A percentile compares a stretch with the other conserved stretches of the same genome.
These are phyloP conservation scores for Charanyca ferruginea DNA, from an alignment of 2,888 invertebrate genomes.

Conservation along the genomic window DNA sequence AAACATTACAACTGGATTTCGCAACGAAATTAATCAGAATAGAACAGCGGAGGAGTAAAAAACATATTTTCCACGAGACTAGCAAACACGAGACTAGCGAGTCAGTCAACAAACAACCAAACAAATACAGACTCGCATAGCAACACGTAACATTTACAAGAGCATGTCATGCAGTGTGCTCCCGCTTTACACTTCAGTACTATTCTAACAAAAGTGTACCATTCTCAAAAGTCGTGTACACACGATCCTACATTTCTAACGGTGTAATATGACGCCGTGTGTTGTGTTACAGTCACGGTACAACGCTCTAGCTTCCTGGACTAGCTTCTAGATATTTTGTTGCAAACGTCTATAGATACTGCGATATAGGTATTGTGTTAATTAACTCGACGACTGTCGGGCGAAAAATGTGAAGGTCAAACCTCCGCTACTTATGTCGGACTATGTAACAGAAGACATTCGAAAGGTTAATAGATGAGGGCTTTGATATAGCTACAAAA, in stretches of 20 bases:
- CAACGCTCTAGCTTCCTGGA: constrained; percentile 54
- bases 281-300: constrained; percentile 62
- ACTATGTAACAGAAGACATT: too few relatives aligned
- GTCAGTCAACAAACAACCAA: not conserved
- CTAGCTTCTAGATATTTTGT: constrained; percentile 52
- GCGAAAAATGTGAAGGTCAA: too few relatives aligned
- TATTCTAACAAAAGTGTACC: constrained; percentile 50
- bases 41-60: too few relatives aligned
- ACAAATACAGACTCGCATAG: not conserved
- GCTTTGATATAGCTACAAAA: too few relatives aligned
- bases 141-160: constrained; percentile 17
- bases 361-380: not conserved
- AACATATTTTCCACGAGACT: too few relatives aligned
- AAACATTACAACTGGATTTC: too few relatives aligned
- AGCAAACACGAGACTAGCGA: too few relatives aligned
- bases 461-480: too few relatives aligned
- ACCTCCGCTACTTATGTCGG: too few relatives aligned
- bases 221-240: constrained; percentile 59
- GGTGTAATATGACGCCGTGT: constrained; percentile 57
- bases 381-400: too few relatives aligned
- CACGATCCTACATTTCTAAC: constrained; percentile 52
- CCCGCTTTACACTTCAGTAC: constrained; percentile 41
- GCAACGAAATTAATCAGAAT: too few relatives aligned
- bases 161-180: constrained; percentile 26
- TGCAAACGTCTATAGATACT: constrained; percentile 35